These are phyloP conservation scores for Antennarius striatus DNA, from an alignment of 2,113 vertebrate genomes.

Conservation along the genomic window DNA sequence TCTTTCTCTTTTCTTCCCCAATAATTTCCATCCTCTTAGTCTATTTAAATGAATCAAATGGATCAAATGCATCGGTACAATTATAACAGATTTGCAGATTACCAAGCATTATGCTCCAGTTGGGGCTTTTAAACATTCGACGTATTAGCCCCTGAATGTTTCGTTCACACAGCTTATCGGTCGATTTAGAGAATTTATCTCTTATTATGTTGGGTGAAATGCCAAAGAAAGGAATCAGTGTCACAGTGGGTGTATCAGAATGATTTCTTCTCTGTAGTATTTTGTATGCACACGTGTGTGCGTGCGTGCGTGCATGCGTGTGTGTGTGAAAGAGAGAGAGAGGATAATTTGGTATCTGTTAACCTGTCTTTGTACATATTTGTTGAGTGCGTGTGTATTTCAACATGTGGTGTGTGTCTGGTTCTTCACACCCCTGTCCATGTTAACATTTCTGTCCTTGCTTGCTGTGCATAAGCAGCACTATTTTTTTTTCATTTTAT, in stretches of 20 bases:
- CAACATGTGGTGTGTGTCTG: background rate
- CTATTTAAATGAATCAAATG: slow-evolving; percentile 14
- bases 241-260: slow-evolving; percentile 22
- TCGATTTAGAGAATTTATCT: slow-evolving; percentile 53
- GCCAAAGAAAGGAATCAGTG: slow-evolving; percentile 44
- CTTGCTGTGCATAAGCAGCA: slow-evolving; percentile 9
- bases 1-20: slow-evolving; percentile 5
- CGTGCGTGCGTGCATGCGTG: background rate
- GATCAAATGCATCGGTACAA: slow-evolving; percentile 34
- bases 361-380: slow-evolving; percentile 3
- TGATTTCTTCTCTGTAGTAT: slow-evolving; percentile 27
- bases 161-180: slow-evolving; percentile 37
- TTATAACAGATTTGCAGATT: slow-evolving; percentile 45
- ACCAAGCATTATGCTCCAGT: slow-evolving; percentile 16
- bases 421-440: slow-evolving; percentile 13
- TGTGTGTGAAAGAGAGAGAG: background rate
- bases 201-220: slow-evolving; percentile 44
- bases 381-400: slow-evolving; percentile 4
- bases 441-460: slow-evolving; percentile 23
- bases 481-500: slow-evolving; percentile 30
- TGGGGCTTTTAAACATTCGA: slow-evolving; percentile 40
- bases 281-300: background rate
- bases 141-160: slow-evolving; percentile 49
- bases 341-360: background rate
- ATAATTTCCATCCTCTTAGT: slow-evolving; percentile 28